These are phyloP conservation scores for Syngnathus rostellatus DNA, from an alignment of 2,797 vertebrate species.

Conservation along the genomic window DNA sequence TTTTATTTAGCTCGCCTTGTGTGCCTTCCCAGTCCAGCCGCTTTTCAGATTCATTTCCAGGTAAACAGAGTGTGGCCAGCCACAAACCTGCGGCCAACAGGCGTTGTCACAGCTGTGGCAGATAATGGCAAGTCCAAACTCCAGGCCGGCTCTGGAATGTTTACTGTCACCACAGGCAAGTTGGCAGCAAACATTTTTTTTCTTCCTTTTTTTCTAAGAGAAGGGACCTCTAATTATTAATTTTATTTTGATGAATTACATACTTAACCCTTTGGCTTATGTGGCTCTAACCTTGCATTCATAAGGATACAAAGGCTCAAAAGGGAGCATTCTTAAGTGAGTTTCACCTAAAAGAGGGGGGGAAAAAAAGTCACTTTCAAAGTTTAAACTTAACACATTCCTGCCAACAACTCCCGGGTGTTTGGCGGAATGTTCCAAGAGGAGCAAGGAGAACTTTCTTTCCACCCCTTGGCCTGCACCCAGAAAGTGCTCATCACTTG, in stretches of 20 bases:
- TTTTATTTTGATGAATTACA: conserved; percentile 73
- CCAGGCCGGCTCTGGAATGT: conserved; percentile 80
- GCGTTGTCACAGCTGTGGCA: conserved; percentile 81
- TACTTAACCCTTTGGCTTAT: conserved; percentile 62
- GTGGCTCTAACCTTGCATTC: conserved; percentile 34
- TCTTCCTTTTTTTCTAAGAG: conserved; percentile 57
- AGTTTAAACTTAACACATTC: conserved; percentile 60
- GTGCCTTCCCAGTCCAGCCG: conserved; percentile 72
- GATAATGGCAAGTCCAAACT: conserved; percentile 72
- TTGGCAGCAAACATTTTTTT: conserved; percentile 76
- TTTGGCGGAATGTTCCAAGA: conserved; percentile 53
- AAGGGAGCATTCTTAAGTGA: conserved; percentile 31
- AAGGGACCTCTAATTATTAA: conserved; percentile 67
- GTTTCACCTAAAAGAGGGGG: conserved; percentile 31
- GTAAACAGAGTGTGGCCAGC: conserved; percentile 81
- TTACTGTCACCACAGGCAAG: conserved; percentile 83
- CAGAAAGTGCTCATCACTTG: conserved; percentile 20
- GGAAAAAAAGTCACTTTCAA: conserved; percentile 45
- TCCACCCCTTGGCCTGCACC: conserved; percentile 36
- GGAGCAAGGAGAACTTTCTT: conserved; percentile 23
- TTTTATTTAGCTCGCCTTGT: conserved; percentile 72
- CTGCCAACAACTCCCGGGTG: conserved; percentile 63
- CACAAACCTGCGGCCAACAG: conserved; percentile 75
- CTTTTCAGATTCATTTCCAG: conserved; percentile 88
- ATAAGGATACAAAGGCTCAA: conserved; percentile 26